These are phyloP conservation scores for Upupa epops DNA, from an alignment of 2,113 vertebrate genomes.

Conservation along the genomic window DNA sequence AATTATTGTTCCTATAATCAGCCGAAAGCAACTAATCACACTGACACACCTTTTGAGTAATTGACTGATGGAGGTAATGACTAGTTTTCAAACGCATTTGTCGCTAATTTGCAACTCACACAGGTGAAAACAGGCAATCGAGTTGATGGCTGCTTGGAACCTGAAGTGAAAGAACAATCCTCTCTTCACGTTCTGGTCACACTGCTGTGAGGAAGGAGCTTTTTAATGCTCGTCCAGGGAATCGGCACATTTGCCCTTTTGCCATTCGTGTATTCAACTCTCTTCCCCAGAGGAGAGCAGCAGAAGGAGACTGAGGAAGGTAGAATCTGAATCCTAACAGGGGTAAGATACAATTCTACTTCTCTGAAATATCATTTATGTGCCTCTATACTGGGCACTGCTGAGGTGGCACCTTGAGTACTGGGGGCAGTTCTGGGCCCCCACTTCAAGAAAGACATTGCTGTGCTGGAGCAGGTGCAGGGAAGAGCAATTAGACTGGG, in stretches of 20 bases:
- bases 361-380: neutral
- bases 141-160: neutral
- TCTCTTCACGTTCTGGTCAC: neutral
- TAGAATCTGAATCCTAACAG: neutral
- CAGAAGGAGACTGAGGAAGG: neutral
- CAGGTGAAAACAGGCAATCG: conserved; percentile 24
- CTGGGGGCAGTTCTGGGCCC: no score
- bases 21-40: conserved; percentile 43
- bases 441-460: no score
- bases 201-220: conserved; percentile 3
- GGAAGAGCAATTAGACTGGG: no score
- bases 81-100: conserved; percentile 17
- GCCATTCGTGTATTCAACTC: neutral
- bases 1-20: conserved; percentile 53
- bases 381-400: no score
- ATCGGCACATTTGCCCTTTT: neutral
- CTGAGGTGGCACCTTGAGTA: no score
- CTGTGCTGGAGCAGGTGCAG: no score
- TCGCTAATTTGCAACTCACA: conserved; percentile 35
- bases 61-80: conserved; percentile 53
- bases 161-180: neutral
- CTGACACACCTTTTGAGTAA: conserved; percentile 24
- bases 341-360: neutral
- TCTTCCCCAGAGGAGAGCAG: neutral
- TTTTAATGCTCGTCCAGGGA: conserved; percentile 8